Conservation (phyloP, 2,888 invertebrate genomes). For the Cheilosia grossa region DNA sequence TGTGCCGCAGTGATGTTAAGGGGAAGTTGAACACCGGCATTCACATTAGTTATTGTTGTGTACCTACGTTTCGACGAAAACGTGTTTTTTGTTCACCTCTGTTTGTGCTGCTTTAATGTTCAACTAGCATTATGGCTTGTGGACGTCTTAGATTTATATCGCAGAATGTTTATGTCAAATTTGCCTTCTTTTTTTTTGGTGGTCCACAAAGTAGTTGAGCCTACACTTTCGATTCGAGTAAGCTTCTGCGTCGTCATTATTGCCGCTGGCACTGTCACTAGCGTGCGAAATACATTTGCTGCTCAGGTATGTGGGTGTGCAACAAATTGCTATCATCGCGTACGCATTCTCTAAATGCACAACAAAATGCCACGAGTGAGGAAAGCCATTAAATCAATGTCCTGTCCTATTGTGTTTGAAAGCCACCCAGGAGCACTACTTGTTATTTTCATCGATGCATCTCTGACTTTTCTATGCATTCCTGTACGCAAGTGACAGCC, state of each 20-base stretch:
- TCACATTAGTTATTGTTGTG: constrained; percentile 50
- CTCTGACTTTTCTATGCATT: constrained; percentile 63
- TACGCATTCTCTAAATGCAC: constrained; percentile 50
- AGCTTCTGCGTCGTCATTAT: constrained; percentile 6
- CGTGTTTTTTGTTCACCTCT: constrained; percentile 16
- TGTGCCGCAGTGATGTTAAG: constrained; percentile 53
- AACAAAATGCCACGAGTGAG: constrained; percentile 57
- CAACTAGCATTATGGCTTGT: constrained; percentile 51
- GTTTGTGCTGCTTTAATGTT: constrained; percentile 5
- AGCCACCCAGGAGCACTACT: constrained; percentile 67
- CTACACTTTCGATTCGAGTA: constrained; percentile 45
- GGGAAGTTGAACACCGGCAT: constrained; percentile 21
- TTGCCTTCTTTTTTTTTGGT: constrained; percentile 29
- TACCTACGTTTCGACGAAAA: constrained; percentile 31
- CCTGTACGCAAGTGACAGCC: constrained; percentile 63
- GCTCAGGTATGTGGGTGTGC: not conserved
- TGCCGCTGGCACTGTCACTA: not conserved
- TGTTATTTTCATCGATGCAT: constrained; percentile 35
- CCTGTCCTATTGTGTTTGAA: constrained; percentile 64
- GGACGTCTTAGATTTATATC: constrained; percentile 62
- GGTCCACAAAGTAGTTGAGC: constrained; percentile 32
- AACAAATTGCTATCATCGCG: constrained; percentile 31
- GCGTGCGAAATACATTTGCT: not conserved
- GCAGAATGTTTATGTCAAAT: constrained; percentile 68
- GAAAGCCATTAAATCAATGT: constrained; percentile 72